Conservation (phyloP, 2,797 vertebrate genomes). For the Sebastolobus alascanus region DNA sequence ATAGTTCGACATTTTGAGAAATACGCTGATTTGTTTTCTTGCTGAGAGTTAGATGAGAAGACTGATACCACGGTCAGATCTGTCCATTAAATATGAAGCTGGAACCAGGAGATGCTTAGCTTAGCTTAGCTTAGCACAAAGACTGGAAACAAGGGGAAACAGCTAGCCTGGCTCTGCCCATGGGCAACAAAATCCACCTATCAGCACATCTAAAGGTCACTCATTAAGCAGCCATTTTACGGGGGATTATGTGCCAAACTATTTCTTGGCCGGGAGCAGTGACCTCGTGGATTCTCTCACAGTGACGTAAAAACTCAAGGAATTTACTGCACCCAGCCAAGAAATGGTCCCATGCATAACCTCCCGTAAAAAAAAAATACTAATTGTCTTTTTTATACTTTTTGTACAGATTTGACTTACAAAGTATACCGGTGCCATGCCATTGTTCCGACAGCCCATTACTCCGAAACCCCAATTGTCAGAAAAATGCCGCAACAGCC, state of each 20-base stretch:
- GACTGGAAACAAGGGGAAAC: background rate
- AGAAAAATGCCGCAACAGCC: too few relatives aligned
- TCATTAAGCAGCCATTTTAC: background rate
- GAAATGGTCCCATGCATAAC: background rate
- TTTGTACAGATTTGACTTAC: background rate
- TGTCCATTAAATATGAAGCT: background rate
- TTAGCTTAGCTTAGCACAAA: background rate
- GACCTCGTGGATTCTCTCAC: background rate
- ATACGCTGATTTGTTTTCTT: background rate
- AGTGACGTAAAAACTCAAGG: background rate
- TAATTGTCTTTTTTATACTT: background rate
- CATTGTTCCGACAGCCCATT: too few relatives aligned
- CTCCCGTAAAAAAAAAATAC: accelerated
- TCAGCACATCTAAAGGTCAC: background rate
- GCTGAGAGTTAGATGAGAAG: background rate
- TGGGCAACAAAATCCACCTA: background rate
- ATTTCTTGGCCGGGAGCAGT: background rate
- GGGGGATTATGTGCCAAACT: background rate
- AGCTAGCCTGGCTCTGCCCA: background rate
- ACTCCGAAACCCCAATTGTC: too few relatives aligned
- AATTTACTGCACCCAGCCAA: background rate
- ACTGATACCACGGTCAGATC: background rate
- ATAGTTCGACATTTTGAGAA: background rate
- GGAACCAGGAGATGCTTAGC: background rate
- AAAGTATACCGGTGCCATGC: too few relatives aligned